Base-by-base conservation (phyloP, 2,888 invertebrate species). In the Drosophila prostipennis region DNA sequence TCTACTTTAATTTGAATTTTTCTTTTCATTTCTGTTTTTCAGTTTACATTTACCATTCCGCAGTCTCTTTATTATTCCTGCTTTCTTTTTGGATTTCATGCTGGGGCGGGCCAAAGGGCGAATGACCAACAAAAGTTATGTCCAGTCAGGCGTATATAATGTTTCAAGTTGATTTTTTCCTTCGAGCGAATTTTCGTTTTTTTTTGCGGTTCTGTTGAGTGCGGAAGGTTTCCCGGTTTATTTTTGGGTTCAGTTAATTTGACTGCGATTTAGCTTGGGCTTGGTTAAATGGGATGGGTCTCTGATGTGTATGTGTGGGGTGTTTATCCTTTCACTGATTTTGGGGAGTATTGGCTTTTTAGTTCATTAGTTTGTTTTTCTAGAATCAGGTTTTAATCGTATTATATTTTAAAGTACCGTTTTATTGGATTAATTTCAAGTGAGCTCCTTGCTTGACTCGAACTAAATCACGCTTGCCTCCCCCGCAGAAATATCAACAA, bases 401-500 rank as follows among this genome's bases (percentile, higher is more conserved):
- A 29, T 37, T 48, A 2, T 29, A 1, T 34, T 11, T 19, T 36
- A 29, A 39, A 5, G 4, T 3, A 34, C 8, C 39, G 13, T 16
- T 14, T 29, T 32, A 10, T 32, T 14, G 13, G n/a, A 13, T 13
- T n/a, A 29, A 29, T 16, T 14, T 29, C 0, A 10, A 10, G 16
- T 40, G 11, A 3, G 11, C 40, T 40, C 16, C 40, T 2, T 34
- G 14, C n/a, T 37, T 51, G 26, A 37, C 26, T 57, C 0, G 3
- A 32, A 46, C 8, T 53, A 54, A 56, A 40, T 49, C n/a, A 34
- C 40, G 23, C 37, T 49, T 56, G 6, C 13, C 37, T 26, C 43
- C 36, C 37, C 37, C 8, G n/a, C 69, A 97, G 97, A 96, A 96
- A 94, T 98, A 98, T 92, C 96, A 98, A 90, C 98, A 98, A 91